Evolutionary conservation across 2,797 vertebrate genomes (phyloP), one percentile per base, ranked within the genome.

Genomic region (Scolopax bukidnonensis): DNA sequence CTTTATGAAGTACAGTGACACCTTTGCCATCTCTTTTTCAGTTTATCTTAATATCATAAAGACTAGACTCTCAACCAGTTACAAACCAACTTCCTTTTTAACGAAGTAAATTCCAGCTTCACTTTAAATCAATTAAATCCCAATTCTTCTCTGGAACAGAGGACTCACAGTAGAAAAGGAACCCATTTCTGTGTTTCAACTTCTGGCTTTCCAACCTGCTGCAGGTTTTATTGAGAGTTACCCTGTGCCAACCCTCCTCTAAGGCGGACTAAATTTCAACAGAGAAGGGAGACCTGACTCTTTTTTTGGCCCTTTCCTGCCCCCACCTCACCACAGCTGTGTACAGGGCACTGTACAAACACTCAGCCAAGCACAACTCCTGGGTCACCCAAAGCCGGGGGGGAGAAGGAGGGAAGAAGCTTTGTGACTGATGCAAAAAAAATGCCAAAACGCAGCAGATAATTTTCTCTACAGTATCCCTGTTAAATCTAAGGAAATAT

Each of bases 401-500:
- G 24, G 9, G 77, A 67, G 12, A 7, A 68, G 47, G 15, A 78
- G 24, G 11, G 28, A 73, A 67, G 24, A 14, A 85, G 7, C 7
- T 91, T 43, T 61, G 14, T 14, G 81, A 74, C 18, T 10, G 57
- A 65, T 1, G 0, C 4, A n/a, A 56, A 86, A 89, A 89, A 78
- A 8, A 1, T 2, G 6, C 10, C 59, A 86, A 59, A 94, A 84
- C 16, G 10, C 60, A 93, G 73, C 25, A 43, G 25, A 47, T 53
- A 12, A 40, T 84, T 94, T 95, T 90, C 51, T 77, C n/a, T 82
- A 21, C 10, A 16, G 50, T 65, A 54, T 77, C 57, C 87, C 75
- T 64, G 63, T 86, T 90, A 82, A 84, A 70, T 83, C 53, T 89
- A 30, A 65, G 61, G 88, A 90, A 94, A 92, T 80, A 77, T 10